Base-by-base conservation (phyloP, 2,113 vertebrate species). In the Glareola pratincola region DNA sequence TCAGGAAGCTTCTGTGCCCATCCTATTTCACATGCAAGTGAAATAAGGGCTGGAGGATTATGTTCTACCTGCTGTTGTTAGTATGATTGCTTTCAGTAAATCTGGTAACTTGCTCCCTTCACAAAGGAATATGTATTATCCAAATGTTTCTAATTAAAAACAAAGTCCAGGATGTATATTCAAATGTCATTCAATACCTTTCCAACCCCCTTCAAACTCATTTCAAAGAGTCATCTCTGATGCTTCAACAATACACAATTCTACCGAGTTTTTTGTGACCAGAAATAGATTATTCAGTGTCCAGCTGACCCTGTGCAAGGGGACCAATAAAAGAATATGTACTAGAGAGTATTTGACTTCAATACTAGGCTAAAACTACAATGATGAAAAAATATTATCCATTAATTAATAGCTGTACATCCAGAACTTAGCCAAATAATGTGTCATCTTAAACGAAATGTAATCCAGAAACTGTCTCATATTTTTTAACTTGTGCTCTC, bases 231-330 rank as follows among this genome's bases (percentile, higher is more conserved):
- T n/a, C 4, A 43, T 21, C n/a, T 59, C 19, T 50, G 19, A 64
- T 64, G 22, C 8, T 60, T 75, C 29, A 57, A 48, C 7, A 47
- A 43, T 17, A 57, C 8, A 43, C 5, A 56, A 18, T 14, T 50
- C 15, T 45, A 27, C 29, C 8, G 20, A 43, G 5, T 0, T 14
- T 45, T 73, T 41, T 91, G 14, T 69, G 19, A 53, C 9, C 12
- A 74, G 36, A 71, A 88, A 51, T 36, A 74, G 4, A 34, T 8
- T n/a, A 57, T 43, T 23, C 34, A 51, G 32, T 69, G 36, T 16
- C 29, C 0, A 0, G 6, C 3, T 69, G 34, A 51, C 12, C 3
- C 9, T 64, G 14, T 47, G 26, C 29, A 60, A 45, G 23, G 36
- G 75, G 2, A 84, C 4, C 8, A 66, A n/a, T 34, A 59, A 36